A percentile compares a stretch with the other conserved stretches of the same genome.
Conservation (phyloP, 2,113 vertebrate species). For the Argyrosomus japonicus region DNA sequence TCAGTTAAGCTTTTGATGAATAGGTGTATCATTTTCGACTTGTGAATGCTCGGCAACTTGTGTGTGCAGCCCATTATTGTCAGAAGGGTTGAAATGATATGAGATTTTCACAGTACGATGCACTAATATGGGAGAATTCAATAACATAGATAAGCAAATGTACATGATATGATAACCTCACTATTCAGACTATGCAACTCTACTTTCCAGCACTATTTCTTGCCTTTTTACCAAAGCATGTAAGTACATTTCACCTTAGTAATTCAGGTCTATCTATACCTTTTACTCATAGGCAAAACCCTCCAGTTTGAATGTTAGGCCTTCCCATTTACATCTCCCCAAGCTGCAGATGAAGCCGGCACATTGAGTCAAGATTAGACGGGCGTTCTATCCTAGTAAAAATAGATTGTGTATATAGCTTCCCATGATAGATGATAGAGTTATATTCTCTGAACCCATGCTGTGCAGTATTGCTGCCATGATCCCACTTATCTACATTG, state of each 20-base stretch:
- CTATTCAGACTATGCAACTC: too few species aligned
- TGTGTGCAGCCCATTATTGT: neutral
- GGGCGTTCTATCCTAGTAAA: neutral
- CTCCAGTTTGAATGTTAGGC: conserved; percentile 3
- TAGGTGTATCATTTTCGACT: neutral
- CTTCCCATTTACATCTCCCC: neutral
- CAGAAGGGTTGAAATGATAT: too few species aligned
- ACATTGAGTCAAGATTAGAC: neutral
- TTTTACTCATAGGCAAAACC: neutral
- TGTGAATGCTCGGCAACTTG: too few species aligned
- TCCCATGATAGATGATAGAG: conserved; percentile 11
- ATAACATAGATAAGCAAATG: too few species aligned
- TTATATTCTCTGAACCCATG: neutral
- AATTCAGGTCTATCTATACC: neutral
- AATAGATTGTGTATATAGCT: conserved; percentile 18
- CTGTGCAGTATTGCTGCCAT: neutral
- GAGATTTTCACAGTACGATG: too few species aligned
- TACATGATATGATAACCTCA: too few species aligned
- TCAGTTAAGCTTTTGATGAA: conserved; percentile 7
- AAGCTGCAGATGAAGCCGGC: neutral
- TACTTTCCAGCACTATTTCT: too few species aligned
- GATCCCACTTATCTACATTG: conserved; percentile 32
- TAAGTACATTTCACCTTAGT: neutral
- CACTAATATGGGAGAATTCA: too few species aligned
- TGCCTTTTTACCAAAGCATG: neutral